Evolutionary conservation across 1,140 invertebrate species (phyloP).

Genomic region (Homarus americanus): DNA sequence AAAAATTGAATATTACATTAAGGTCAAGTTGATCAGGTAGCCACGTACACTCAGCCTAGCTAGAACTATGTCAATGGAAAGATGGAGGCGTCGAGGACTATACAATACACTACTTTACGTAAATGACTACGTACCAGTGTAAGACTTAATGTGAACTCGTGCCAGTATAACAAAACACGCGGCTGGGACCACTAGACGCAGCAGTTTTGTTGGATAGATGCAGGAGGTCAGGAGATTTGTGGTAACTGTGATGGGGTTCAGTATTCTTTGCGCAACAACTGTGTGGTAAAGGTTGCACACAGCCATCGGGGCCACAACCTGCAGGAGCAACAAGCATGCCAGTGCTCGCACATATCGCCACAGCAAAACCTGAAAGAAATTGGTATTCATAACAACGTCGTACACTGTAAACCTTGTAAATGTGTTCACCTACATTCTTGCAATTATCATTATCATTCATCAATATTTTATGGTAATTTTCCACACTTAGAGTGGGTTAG

Average conservation of each 20-base stretch:
- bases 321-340: conserved; percentile 23
- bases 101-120: too few relatives aligned
- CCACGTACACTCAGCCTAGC: too few relatives aligned
- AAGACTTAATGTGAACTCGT: conserved; percentile 33
- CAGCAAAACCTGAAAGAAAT: conserved; percentile 26
- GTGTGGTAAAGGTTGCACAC: conserved; percentile 41
- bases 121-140: conserved; percentile 37
- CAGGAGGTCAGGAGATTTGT: background rate
- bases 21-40: too few relatives aligned
- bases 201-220: conserved; percentile 15
- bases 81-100: too few relatives aligned
- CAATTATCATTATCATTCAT: background rate
- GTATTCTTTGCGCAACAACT: conserved; percentile 16
- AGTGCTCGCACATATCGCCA: conserved; percentile 44
- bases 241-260: conserved; percentile 25
- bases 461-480: background rate
- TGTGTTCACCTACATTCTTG: background rate
- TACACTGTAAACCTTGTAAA: background rate
- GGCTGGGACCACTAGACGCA: conserved; percentile 4
- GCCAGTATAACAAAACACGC: conserved; percentile 31
- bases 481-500: background rate
- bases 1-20: too few relatives aligned
- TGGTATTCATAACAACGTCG: background rate
- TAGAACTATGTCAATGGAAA: too few relatives aligned
- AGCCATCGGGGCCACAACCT: conserved; percentile 20